Percentiles rank a stretch among this genome's conserved stretches.
These are phyloP conservation scores for Micronycteris hirsuta DNA, from an alignment of 2,113 vertebrate genomes.

Conservation along the genomic window DNA sequence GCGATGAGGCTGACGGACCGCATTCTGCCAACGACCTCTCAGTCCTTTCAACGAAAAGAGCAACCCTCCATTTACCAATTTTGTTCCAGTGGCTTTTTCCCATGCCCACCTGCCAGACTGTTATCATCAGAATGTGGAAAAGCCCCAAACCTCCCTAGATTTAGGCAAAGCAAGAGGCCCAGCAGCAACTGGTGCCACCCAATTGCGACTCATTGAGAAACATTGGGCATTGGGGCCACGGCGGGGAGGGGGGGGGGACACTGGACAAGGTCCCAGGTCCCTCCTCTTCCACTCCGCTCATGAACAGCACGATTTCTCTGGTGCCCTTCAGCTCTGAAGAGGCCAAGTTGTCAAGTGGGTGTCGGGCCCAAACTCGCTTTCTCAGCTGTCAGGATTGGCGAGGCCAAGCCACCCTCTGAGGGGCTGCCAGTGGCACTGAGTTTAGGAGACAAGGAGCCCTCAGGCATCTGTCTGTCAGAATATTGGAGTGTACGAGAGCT, in stretches of 20 bases:
- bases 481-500: neutral
- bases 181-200: neutral
- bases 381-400: neutral
- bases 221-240: neutral
- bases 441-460: neutral
- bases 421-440: neutral
- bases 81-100: neutral
- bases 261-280: neutral
- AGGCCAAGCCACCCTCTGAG: neutral
- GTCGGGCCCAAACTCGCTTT: neutral
- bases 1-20: neutral
- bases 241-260: fast-evolving
- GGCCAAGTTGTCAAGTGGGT: neutral
- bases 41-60: neutral
- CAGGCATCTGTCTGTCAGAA: neutral
- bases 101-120: neutral
- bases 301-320: neutral
- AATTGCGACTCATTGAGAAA: neutral
- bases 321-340: neutral
- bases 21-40: neutral
- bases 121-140: neutral
- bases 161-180: neutral
- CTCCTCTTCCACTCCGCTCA: neutral
- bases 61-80: neutral
- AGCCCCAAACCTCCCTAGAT: neutral